Conservation (phyloP, 2,113 vertebrate genomes). For the Pantherophis guttatus region DNA sequence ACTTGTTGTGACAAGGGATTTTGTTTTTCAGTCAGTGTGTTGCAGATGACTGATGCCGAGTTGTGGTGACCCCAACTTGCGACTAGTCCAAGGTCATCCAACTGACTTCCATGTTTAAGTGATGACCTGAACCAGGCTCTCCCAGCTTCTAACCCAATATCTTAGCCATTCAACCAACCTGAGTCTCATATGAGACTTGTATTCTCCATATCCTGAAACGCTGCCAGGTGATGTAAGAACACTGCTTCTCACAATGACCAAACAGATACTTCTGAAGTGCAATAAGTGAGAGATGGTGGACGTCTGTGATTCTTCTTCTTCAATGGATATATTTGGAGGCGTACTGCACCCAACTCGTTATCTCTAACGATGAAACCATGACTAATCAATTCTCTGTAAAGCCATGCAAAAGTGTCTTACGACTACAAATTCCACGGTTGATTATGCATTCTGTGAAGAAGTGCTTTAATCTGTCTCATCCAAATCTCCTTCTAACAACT, state of each 20-base stretch:
- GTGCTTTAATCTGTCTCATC: not conserved
- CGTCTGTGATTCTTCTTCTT: not conserved
- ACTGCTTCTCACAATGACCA: not conserved
- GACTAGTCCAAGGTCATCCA: not conserved
- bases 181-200: not conserved
- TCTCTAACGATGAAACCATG: not conserved
- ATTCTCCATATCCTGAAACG: not conserved
- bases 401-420: not conserved
- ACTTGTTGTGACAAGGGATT: not conserved
- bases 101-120: not conserved
- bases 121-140: not conserved
- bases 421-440: not conserved
- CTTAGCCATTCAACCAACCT: not conserved
- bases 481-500: not conserved
- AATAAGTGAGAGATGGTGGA: not conserved
- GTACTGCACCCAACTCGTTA: not conserved
- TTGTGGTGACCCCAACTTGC: not conserved
- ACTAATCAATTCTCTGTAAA: not conserved
- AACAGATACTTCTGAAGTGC: not conserved
- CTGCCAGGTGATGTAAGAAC: not conserved
- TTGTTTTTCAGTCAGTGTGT: not conserved
- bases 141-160: not conserved
- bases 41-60: not conserved
- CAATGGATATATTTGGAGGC: not conserved
- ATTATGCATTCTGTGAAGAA: not conserved